Evolutionary conservation across 1,140 invertebrate genomes (phyloP).

Genomic region (Aphelinus atriplicis): DNA sequence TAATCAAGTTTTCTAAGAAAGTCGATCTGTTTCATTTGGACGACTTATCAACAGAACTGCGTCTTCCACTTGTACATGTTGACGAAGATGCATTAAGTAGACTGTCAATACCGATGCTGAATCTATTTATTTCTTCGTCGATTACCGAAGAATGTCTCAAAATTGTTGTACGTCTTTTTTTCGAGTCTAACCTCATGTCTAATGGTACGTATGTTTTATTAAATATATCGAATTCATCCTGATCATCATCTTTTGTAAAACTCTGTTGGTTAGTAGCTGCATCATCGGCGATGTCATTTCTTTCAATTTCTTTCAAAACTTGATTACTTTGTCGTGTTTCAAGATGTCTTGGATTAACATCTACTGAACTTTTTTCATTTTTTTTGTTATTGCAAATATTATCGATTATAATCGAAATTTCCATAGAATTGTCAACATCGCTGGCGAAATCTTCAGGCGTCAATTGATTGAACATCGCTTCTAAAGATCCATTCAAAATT

Average conservation of each 20-base stretch:
- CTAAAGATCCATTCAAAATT: constrained; percentile 53
- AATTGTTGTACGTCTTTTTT: background rate
- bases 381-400: constrained; percentile 55
- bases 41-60: no score
- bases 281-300: no score
- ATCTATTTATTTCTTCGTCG: constrained; percentile 5
- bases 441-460: constrained; percentile 62
- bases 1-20: no score
- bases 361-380: background rate
- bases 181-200: constrained; percentile 44
- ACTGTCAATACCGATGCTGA: constrained; percentile 43
- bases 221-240: constrained; percentile 52
- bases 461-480: constrained; percentile 56
- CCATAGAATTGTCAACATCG: constrained; percentile 62
- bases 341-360: background rate
- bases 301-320: no score
- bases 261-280: background rate
- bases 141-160: background rate
- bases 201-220: constrained; percentile 54
- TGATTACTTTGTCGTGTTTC: no score
- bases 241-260: background rate
- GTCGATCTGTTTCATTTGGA: no score
- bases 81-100: constrained; percentile 41
- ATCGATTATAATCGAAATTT: constrained; percentile 72
- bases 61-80: no score